Base-by-base conservation (phyloP, 1,140 invertebrate genomes). In the Heliothis subflexa region DNA sequence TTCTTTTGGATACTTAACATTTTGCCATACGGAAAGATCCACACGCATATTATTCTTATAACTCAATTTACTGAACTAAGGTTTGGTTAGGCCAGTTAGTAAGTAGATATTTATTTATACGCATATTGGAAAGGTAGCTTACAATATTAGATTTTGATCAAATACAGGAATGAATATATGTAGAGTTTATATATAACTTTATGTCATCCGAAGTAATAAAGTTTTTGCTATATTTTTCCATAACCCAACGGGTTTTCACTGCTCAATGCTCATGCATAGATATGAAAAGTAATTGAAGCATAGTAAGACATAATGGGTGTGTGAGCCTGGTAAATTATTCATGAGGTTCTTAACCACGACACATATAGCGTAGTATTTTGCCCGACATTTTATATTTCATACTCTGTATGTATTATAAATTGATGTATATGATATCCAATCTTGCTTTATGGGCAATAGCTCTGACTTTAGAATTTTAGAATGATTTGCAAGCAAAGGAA, bases 361-460 rank as follows among this genome's bases (percentile, higher is more conserved):
- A 40, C n/a, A 62, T 49, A 59, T 45, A 33, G 13, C 71, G 40
- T 33, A 59, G 13, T 61, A 74, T 74, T 74, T 18, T n/a, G 54
- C 33, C 18, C 18, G 13, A 40, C 14, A 75, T 62, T 62, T 75
- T 62, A 75, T 50, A 14, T 62, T 62, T 28, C 47, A 62, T 62
- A 75, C 72, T 52, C 57, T 62, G 28, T 75, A 14, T 21, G 57
- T 75, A 73, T 73, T 75, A 75, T 52, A 64, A 52, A 75, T 75
- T 50, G 57, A 64, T 64, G 73, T 62, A 21, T 75, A 52, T 50
- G 2, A 21, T 54, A 52, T 64, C 47, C 45, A 75, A 52, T 75
- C 33, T 16, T 18, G 45, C 50, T 62, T 62, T 62, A 50, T 50
- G 45, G 57, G 72, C 40, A 9, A 49, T 40, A 50, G 16, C 68